Evolutionary conservation across 1,140 invertebrate genomes (phyloP).

Genomic region (Euwallacea fornicatus): DNA sequence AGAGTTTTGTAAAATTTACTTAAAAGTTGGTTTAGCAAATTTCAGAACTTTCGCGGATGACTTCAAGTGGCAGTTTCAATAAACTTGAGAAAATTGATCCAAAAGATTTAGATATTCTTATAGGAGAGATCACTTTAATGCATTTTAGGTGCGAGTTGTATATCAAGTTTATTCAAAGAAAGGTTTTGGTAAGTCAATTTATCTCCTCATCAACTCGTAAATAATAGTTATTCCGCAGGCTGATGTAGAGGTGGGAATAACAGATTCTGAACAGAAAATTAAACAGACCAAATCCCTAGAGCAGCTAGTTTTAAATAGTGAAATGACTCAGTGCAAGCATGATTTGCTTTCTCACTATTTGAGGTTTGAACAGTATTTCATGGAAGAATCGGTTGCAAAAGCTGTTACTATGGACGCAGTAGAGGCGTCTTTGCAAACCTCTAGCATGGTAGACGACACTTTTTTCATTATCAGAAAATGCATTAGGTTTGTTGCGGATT

Average conservation of each 20-base stretch:
- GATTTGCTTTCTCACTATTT: conserved; percentile 90
- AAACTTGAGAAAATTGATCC: conserved; percentile 71
- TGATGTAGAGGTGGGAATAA: conserved; percentile 68
- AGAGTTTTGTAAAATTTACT: background rate
- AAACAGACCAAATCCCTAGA: conserved; percentile 66
- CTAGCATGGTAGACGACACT: conserved; percentile 95
- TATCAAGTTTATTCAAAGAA: conserved; percentile 81
- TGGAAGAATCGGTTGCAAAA: conserved; percentile 94
- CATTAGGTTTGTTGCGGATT: conserved; percentile 65
- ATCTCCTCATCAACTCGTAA: no score
- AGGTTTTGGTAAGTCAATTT: conserved; percentile 66
- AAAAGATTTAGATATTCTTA: conserved; percentile 83
- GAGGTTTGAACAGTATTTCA: conserved; percentile 90
- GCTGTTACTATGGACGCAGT: conserved; percentile 85
- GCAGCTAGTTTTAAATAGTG: conserved; percentile 71
- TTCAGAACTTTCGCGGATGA: conserved; percentile 59
- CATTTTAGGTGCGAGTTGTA: conserved; percentile 91
- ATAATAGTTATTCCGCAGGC: conserved; percentile 56
- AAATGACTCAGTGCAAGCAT: conserved; percentile 83
- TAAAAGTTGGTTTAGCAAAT: conserved; percentile 19
- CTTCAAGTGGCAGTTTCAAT: conserved; percentile 51
- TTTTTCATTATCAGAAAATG: conserved; percentile 98
- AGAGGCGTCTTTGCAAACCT: conserved; percentile 70
- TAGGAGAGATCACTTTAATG: conserved; percentile 90
- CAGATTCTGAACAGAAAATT: conserved; percentile 59